Percentiles rank a stretch among this genome's conserved stretches.
phyloP scores from a whole-genome alignment of 2,797 vertebrate species.

The Aldrovandia affinis region DNA sequence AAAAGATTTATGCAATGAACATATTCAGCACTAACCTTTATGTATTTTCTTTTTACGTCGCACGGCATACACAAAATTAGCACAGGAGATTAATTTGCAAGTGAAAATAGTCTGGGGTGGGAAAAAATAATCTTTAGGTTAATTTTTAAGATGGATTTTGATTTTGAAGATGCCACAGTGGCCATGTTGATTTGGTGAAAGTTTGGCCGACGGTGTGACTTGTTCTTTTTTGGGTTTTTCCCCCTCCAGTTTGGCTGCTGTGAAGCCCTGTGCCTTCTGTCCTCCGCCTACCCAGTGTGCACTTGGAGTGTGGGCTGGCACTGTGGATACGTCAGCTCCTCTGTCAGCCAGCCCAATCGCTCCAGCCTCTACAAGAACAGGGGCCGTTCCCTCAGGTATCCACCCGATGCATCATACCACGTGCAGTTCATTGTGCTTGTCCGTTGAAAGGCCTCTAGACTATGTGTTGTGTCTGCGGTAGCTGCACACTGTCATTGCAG shows the following conservation, averaged over 20 bases:
- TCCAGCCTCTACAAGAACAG: slow-evolving; percentile 62
- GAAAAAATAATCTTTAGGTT: too few species aligned
- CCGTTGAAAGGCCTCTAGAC: too few species aligned
- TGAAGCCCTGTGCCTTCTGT: slow-evolving; percentile 90
- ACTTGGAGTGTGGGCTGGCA: slow-evolving; percentile 95
- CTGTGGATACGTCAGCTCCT: slow-evolving; percentile 84
- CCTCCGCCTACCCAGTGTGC: slow-evolving; percentile 85
- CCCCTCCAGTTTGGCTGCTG: slow-evolving; percentile 90
- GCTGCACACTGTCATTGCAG: not conserved
- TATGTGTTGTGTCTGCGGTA: too few species aligned
- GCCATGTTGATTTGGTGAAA: not conserved
- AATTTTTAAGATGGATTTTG: too few species aligned
- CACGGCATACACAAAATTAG: not conserved
- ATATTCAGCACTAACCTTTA: not conserved
- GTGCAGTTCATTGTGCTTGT: too few species aligned
- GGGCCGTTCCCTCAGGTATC: slow-evolving; percentile 59
- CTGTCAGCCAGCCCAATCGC: slow-evolving; percentile 54
- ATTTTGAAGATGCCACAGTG: too few species aligned
- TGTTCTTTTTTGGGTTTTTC: slow-evolving; percentile 26
- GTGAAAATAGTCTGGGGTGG: not conserved
- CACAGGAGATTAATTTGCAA: not conserved
- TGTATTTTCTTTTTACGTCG: not conserved
- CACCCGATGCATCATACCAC: too few species aligned
- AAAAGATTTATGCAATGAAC: not conserved
- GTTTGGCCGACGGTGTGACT: not conserved